A percentile compares a stretch with the other conserved stretches of the same genome.
phyloP scores from a whole-genome alignment of 2,797 vertebrate genomes.

The Percopsis omiscomaycus region DNA sequence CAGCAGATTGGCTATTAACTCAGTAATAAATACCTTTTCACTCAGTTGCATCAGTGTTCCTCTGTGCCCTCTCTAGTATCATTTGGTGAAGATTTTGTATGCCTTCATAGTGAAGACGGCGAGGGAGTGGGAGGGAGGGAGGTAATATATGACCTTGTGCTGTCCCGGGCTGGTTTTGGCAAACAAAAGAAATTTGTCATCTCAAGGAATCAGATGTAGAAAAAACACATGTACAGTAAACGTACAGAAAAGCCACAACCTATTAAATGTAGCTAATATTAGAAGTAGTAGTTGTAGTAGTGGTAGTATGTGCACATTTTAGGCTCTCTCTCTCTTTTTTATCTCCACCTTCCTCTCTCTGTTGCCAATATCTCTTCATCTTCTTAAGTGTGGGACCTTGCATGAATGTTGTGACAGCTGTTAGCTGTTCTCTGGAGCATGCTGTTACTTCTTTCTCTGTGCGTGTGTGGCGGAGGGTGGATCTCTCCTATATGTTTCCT shows the following conservation, averaged over 20 bases:
- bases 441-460: conserved; percentile 45
- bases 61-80: conserved; percentile 28
- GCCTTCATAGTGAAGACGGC: conserved; percentile 37
- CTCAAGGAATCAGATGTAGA: conserved; percentile 47
- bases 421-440: conserved; percentile 47
- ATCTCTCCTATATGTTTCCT: conserved; percentile 41
- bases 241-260: no score
- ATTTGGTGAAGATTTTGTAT: conserved; percentile 33
- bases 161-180: conserved; percentile 35
- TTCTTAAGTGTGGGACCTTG: conserved; percentile 59
- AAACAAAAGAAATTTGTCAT: conserved; percentile 55
- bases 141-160: conserved; percentile 49
- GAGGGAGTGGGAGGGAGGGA: conserved; percentile 50
- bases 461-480: conserved; percentile 28
- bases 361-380: conserved; percentile 44
- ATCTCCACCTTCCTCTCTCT: conserved; percentile 8
- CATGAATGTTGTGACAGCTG: conserved; percentile 68
- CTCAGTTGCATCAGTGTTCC: conserved; percentile 11
- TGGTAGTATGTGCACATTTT: no score
- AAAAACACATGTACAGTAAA: no score
- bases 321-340: conserved; percentile 1
- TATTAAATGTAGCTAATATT: no score
- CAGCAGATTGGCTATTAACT: background rate
- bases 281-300: no score
- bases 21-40: conserved; percentile 1